phyloP scores from a whole-genome alignment of 2,113 vertebrate species.

The Ranitomeya imitator region DNA sequence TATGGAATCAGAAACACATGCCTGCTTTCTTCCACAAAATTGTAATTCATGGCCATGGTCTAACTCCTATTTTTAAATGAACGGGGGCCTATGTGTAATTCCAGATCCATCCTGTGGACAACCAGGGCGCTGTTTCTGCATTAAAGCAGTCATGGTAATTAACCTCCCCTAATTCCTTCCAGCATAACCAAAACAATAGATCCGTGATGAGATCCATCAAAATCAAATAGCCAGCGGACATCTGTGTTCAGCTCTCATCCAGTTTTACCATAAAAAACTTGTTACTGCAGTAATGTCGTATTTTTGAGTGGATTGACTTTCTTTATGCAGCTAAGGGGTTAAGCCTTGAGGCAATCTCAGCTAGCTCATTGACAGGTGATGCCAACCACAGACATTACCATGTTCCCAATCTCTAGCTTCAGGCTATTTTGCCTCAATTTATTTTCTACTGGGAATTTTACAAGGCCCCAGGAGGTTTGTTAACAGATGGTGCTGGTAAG shows the following conservation, averaged over 20 bases:
- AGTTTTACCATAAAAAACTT: not conserved
- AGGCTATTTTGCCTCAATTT: not conserved
- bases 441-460: constrained; percentile 1
- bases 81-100: not conserved
- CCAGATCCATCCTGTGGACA: not conserved
- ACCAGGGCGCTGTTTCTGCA: too few species aligned
- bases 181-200: not conserved
- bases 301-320: not conserved
- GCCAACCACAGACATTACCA: not conserved
- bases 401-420: not conserved
- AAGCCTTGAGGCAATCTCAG: not conserved
- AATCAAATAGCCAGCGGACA: not conserved
- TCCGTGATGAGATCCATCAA: not conserved
- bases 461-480: not conserved
- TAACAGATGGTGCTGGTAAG: constrained; percentile 39
- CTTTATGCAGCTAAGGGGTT: not conserved
- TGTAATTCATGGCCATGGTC: not conserved
- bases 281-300: not conserved
- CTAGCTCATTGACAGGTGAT: not conserved
- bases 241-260: not conserved
- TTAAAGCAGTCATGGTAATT: too few species aligned
- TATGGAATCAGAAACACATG: not conserved
- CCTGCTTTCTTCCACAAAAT: not conserved
- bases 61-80: not conserved
- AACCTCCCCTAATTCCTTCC: not conserved